Evolutionary conservation across 64 coral and sea anemone species (phyloP), one percentile per base, ranked within the genome.

Genomic region (Porites australiensis): DNA sequence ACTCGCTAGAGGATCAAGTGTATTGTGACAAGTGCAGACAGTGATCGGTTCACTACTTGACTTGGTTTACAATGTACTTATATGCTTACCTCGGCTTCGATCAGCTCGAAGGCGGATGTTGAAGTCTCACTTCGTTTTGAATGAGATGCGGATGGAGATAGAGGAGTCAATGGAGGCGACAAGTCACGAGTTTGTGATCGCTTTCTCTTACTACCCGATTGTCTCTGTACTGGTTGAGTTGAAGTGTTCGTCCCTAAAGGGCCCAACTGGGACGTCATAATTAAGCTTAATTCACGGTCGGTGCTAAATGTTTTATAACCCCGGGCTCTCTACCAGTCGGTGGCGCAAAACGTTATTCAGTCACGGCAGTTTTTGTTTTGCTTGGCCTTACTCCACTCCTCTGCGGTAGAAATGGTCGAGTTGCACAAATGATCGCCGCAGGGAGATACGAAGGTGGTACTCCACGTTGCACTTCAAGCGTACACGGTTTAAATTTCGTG

Each of bases 271-370:
- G 95, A 93, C 94, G 95, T 94, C 95, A 97, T 97, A 97, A 97
- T 97, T 97, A 94, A 94, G 81, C 95, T 94, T 97, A 97, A 97
- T 97, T 97, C 93, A 82, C 95, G 92, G 88, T 94, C 95, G 90
- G 81, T 94, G 95, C 79, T 94, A 91, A 97, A 97, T 97, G 95
- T 97, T 94, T 97, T 97, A 92, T 97, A 91, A 91, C 95, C 95
- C 87, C 88, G 88, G 95, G 82, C 91, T 88, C 94, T 92, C 79
- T 97, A 97, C 92, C 92, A 97, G 95, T 97, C 95, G 95, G 95
- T 77, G 95, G 95, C 92, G 70, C 58, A 79, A 90, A 94, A 94
- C 82, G 95, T 94, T 92, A 94, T 77, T 81, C 95, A 74, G 89
- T 91, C 81, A 97, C 95, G 86, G 84, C 87, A 97, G 89, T 76